Evolutionary conservation across 2,113 vertebrate genomes (phyloP), one percentile per base, ranked within the genome.

Genomic region (Nothocercus julius): DNA sequence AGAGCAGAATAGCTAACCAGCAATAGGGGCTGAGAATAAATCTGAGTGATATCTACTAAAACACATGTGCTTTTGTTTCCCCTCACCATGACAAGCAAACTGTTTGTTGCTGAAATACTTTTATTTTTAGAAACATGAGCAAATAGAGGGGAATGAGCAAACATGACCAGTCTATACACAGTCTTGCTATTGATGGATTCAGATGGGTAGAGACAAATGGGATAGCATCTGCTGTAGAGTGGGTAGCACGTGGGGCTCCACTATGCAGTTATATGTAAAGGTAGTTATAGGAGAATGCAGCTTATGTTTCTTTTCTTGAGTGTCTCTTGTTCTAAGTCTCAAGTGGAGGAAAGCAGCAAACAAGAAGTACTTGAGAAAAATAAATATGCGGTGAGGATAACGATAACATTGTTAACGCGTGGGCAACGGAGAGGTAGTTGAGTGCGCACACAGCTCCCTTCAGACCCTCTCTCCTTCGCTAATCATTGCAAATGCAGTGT

Each of bases 1-100:
- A 90, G 58, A 27, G 22, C 81, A 40, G 84, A 95, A 90, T 63
- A 88, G 66, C 88, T 88, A 90, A 85, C 74, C 82, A 92, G 75
- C 34, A 69, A 68, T 32, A 30, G 69, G 89, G 66, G 74, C 78
- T 73, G 72, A 1, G 13, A 80, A 85, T 63, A 90, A 94, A 77
- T 75, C 88, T 64, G 22, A 61, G 82, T 47, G 36, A 74, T 45
- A 93, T 44, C 42, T 92, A 51, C 89, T 36, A 88, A 94, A 95
- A 89, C 59, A 84, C 49, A 47, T 36, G 53, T 82, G 89, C 62
- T 69, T 82, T 64, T 68, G 77, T 47, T 87, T 89, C 68, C 54
- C 75, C 25, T 69, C 61, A 9, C 24, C 18, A 13, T 2, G 22
- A 82, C 5, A 25, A 59, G 42, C 51, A 74, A 89, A 64, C 45